Evolutionary conservation across 2,888 invertebrate genomes (phyloP).

Genomic region (Acleris laterana): DNA sequence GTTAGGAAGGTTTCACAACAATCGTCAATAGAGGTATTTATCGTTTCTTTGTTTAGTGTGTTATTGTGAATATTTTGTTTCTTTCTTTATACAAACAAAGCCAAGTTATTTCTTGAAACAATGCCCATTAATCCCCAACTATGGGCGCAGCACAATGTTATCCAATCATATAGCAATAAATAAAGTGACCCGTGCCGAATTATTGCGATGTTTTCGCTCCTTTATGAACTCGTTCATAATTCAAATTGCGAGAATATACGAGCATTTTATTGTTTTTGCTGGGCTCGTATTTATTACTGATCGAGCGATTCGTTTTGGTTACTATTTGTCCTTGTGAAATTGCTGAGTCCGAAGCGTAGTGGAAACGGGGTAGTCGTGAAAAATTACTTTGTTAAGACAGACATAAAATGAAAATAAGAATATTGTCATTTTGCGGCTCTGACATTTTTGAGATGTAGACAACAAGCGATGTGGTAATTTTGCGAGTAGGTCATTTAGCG

Average conservation of each 20-base stretch:
- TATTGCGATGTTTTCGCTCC: conserved; percentile 50
- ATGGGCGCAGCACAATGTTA: conserved; percentile 29
- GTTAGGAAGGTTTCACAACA: no score
- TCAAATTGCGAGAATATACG: conserved; percentile 18
- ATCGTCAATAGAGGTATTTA: no score
- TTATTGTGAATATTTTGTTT: not conserved
- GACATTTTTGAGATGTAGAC: no score
- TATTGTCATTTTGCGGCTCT: no score
- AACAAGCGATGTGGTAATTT: no score
- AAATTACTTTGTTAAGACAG: no score
- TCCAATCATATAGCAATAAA: conserved; percentile 56
- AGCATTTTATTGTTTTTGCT: conserved; percentile 9
- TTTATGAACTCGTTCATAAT: conserved; percentile 45
- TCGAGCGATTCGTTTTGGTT: conserved; percentile 15
- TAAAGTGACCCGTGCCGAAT: conserved; percentile 46
- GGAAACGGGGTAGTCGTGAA: no score
- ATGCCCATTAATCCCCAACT: conserved; percentile 21
- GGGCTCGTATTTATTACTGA: conserved; percentile 7
- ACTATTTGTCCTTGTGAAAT: not conserved
- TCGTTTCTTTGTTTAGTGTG: no score
- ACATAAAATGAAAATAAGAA: no score
- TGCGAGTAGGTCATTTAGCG: no score
- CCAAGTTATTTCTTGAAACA: conserved; percentile 13
- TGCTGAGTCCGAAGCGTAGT: no score
- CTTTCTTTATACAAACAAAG: not conserved